Evolutionary conservation across 2,888 invertebrate genomes (phyloP).

Genomic region (Caenorhabditis uteleia): DNA sequence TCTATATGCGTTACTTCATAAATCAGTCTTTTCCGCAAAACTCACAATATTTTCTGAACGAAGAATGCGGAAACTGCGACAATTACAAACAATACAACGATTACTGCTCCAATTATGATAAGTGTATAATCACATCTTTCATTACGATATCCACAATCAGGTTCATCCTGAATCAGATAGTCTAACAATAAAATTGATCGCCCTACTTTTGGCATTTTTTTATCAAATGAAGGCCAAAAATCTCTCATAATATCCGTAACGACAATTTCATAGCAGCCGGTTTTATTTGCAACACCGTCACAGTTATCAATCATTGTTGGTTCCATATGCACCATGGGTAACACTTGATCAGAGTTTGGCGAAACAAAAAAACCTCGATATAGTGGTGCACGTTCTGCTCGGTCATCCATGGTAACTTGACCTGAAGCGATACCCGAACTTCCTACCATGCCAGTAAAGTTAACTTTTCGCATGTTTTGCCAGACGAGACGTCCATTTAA

Average conservation of each 20-base stretch:
- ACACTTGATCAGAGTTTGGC: constrained; percentile 48
- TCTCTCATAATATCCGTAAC: constrained; percentile 55
- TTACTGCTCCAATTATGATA: constrained; percentile 48
- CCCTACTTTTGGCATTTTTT: constrained; percentile 43
- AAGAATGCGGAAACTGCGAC: constrained; percentile 45
- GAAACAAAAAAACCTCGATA: constrained; percentile 56
- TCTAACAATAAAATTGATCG: background rate
- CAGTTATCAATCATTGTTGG: constrained; percentile 56
- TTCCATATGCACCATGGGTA: constrained; percentile 58
- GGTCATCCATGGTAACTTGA: constrained; percentile 49
- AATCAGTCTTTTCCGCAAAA: background rate
- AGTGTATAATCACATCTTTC: constrained; percentile 58
- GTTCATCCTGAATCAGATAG: constrained; percentile 52
- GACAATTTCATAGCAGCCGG: constrained; percentile 56
- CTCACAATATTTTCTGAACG: constrained; percentile 37
- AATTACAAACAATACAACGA: constrained; percentile 52
- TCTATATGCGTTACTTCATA: constrained; percentile 14
- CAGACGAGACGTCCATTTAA: constrained; percentile 62
- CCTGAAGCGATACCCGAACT: constrained; percentile 51
- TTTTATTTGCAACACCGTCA: constrained; percentile 50
- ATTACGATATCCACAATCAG: constrained; percentile 61
- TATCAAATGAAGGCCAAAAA: constrained; percentile 55
- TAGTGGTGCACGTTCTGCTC: constrained; percentile 50
- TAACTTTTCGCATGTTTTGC: constrained; percentile 62
- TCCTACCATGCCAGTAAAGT: constrained; percentile 56